These are phyloP conservation scores for Tenthredo livida DNA, from an alignment of 2,888 invertebrate species.

Conservation along the genomic window DNA sequence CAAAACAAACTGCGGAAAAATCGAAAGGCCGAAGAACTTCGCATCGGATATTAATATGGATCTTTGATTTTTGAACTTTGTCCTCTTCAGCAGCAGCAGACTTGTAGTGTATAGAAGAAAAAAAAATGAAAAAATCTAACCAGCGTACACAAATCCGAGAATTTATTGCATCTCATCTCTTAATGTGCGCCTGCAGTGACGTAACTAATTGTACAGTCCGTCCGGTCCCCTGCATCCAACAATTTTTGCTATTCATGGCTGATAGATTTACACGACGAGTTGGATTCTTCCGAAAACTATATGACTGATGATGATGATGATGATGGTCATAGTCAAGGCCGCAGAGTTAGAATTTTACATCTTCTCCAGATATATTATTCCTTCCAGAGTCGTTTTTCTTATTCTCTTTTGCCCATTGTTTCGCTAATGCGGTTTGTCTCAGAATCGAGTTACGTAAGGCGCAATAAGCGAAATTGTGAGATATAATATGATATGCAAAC, in stretches of 20 bases:
- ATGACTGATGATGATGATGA: background rate
- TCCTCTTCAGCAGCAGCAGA: background rate
- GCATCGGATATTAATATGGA: background rate
- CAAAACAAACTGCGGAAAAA: no score
- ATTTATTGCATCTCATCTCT: background rate
- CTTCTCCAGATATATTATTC: background rate
- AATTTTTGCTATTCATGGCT: constrained; percentile 1
- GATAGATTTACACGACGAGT: background rate
- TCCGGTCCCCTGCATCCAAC: background rate
- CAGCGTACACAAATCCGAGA: background rate
- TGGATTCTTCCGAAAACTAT: background rate
- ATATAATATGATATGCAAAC: background rate
- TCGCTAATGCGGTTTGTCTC: background rate
- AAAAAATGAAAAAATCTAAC: background rate
- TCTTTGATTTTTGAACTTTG: constrained; percentile 8
- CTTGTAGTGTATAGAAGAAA: background rate
- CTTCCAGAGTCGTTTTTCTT: background rate
- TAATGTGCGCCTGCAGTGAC: background rate
- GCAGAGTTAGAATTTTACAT: background rate
- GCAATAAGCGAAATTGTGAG: background rate
- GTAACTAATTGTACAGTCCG: background rate
- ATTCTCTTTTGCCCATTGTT: background rate
- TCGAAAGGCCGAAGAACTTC: background rate
- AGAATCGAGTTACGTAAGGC: background rate
- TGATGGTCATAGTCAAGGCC: background rate